Conservation (phyloP, 2,888 invertebrate genomes). For the Shargacucullia verbasci region DNA sequence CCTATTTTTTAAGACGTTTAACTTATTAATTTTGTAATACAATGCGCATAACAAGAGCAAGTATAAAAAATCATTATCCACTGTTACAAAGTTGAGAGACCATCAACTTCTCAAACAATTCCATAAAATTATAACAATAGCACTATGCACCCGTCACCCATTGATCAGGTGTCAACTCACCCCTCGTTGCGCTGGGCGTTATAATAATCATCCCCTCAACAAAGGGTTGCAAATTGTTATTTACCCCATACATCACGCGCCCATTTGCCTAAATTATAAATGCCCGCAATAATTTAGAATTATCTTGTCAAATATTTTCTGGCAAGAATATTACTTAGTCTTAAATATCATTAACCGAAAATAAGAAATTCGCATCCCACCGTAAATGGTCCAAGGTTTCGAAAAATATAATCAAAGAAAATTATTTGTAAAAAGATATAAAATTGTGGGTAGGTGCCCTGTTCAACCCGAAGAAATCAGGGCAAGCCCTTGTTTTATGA, state of each 20-base stretch:
- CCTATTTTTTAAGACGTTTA: too few species aligned
- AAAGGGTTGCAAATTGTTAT: conserved; percentile 88
- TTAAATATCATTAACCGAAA: too few species aligned
- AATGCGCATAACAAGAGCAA: too few species aligned
- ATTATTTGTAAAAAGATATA: conserved; percentile 28
- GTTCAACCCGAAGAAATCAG: conserved; percentile 15
- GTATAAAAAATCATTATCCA: conserved; percentile 2
- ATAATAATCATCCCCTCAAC: conserved; percentile 75
- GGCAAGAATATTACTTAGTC: too few species aligned
- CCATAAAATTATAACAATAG: conserved; percentile 56
- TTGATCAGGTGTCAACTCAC: conserved; percentile 80
- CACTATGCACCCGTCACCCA: conserved; percentile 61
- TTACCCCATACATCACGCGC: conserved; percentile 84
- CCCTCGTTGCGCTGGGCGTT: conserved; percentile 65
- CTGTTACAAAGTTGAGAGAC: conserved; percentile 25
- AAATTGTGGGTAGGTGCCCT: conserved; percentile 9
- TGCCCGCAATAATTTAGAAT: conserved; percentile 85
- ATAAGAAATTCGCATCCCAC: neutral
- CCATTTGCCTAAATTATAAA: conserved; percentile 81
- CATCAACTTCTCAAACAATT: conserved; percentile 39
- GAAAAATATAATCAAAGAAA: neutral
- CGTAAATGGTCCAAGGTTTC: neutral
- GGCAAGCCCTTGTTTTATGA: conserved; percentile 39
- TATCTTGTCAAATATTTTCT: conserved; percentile 71
- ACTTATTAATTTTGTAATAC: too few species aligned